Conservation (phyloP, 2,888 invertebrate genomes). For the Neoaliturus tenellus region DNA sequence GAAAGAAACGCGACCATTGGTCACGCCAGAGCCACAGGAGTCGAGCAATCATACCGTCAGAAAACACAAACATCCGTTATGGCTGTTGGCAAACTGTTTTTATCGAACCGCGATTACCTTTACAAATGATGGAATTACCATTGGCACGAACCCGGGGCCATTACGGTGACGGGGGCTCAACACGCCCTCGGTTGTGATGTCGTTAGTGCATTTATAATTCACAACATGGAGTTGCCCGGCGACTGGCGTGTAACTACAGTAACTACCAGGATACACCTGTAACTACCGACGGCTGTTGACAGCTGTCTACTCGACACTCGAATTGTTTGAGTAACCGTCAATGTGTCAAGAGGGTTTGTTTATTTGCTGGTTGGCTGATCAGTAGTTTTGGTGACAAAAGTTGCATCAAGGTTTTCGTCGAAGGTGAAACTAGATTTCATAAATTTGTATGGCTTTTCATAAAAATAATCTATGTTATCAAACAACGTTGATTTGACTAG, state of each 20-base stretch:
- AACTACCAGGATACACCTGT: neutral
- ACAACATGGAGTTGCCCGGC: neutral
- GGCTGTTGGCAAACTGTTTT: neutral
- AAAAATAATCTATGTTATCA: too few species aligned
- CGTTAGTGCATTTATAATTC: constrained; percentile 12
- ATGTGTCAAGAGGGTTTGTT: too few species aligned
- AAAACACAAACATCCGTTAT: constrained; percentile 22
- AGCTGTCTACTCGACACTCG: neutral
- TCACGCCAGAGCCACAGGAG: too few species aligned
- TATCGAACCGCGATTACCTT: constrained; percentile 10
- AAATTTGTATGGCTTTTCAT: too few species aligned
- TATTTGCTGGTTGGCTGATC: too few species aligned
- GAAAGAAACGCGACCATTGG: too few species aligned
- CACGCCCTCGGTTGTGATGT: neutral
- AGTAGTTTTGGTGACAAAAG: too few species aligned
- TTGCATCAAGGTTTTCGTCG: too few species aligned
- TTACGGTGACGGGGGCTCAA: neutral
- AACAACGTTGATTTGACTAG: too few species aligned
- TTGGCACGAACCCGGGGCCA: constrained; percentile 6
- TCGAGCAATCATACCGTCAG: too few species aligned
- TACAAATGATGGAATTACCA: constrained; percentile 23
- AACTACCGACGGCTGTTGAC: neutral
- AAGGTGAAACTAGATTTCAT: too few species aligned
- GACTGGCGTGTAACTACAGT: neutral
- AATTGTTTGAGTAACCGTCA: too few species aligned